A percentile compares a stretch with the other conserved stretches of the same genome.
phyloP scores from a whole-genome alignment of 2,888 invertebrate genomes.

The Sipunculus nudus region DNA sequence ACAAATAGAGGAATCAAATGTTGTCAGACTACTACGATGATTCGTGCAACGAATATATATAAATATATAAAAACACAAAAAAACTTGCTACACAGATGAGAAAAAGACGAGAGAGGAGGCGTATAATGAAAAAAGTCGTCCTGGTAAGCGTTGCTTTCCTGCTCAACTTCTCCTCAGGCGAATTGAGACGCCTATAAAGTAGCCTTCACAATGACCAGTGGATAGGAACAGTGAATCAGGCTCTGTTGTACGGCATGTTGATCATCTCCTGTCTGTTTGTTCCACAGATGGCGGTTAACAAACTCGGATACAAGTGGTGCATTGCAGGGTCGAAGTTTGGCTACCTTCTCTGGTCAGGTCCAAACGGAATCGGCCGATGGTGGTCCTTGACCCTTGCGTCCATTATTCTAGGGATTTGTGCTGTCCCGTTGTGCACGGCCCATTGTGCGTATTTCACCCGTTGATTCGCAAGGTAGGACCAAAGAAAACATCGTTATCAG shows the following conservation, averaged over 20 bases:
- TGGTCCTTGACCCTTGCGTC: conserved; percentile 82
- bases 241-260: conserved; percentile 90
- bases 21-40: too few relatives aligned
- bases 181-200: conserved; percentile 74
- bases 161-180: conserved; percentile 92
- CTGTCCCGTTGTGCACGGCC: conserved; percentile 98
- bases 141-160: conserved; percentile 92
- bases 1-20: too few relatives aligned
- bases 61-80: too few relatives aligned
- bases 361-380: conserved; percentile 79
- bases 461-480: conserved; percentile 79
- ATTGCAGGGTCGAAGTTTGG: conserved; percentile 90
- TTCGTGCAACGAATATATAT: too few relatives aligned
- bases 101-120: conserved; percentile 27
- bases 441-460: conserved; percentile 95
- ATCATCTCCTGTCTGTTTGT: conserved; percentile 96
- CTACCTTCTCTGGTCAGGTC: conserved; percentile 92
- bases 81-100: too few relatives aligned
- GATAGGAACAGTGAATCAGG: conserved; percentile 87
- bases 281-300: conserved; percentile 45
- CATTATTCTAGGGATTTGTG: conserved; percentile 91
- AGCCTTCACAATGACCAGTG: conserved; percentile 90
- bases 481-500: conserved; percentile 92
- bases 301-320: conserved; percentile 80
- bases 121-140: conserved; percentile 89